phyloP scores from a whole-genome alignment of 2,113 vertebrate species.

The Elachura formosa region DNA sequence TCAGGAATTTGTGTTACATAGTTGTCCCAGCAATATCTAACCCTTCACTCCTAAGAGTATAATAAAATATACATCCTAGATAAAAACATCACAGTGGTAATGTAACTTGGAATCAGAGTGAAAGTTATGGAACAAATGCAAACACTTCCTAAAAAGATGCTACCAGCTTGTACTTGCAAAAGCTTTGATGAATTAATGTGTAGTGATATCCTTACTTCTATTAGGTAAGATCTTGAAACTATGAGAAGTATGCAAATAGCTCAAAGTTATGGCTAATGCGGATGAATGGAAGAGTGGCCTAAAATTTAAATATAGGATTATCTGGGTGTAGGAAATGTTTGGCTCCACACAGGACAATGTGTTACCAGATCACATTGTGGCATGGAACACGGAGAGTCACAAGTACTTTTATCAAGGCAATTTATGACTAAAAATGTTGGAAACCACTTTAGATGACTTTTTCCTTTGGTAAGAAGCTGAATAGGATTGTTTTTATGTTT shows the following conservation, averaged over 20 bases:
- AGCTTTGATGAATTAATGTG: background rate
- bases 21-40: constrained; percentile 27
- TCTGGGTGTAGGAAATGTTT: background rate
- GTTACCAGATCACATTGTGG: background rate
- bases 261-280: background rate
- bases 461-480: background rate
- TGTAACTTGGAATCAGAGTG: background rate
- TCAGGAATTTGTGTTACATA: constrained; percentile 31
- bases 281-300: background rate
- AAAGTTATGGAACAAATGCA: constrained; percentile 9
- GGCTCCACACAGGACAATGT: accelerated
- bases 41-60: constrained; percentile 21
- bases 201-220: background rate
- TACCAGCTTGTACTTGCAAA: background rate
- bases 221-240: background rate
- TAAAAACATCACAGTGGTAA: constrained; percentile 24
- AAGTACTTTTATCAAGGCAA: background rate
- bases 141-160: constrained; percentile 38
- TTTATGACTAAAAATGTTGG: background rate
- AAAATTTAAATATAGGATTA: background rate
- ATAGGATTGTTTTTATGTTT: background rate
- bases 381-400: background rate
- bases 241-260: background rate
- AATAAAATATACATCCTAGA: constrained; percentile 16
- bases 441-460: background rate